A percentile compares a stretch with the other conserved stretches of the same genome.
phyloP scores from a whole-genome alignment of 2,797 vertebrate genomes.

The Gymnoscopelus braueri region DNA sequence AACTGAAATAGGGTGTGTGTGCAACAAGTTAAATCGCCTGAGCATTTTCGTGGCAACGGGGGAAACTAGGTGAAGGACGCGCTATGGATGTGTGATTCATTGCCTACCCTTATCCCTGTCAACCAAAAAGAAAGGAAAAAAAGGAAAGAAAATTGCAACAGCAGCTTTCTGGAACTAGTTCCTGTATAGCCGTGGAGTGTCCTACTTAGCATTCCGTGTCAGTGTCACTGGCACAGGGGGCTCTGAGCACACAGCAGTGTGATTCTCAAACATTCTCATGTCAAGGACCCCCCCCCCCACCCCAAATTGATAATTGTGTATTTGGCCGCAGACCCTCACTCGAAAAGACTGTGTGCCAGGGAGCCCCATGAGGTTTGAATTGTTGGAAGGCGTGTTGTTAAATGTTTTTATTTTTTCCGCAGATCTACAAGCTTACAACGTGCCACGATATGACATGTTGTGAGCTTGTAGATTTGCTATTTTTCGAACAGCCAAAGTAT shows the following conservation, averaged over 20 bases:
- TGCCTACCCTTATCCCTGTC: constrained; percentile 45
- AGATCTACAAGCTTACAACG: too few species aligned
- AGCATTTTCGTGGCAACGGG: constrained; percentile 23
- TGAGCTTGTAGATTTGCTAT: too few species aligned
- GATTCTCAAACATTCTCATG: too few species aligned
- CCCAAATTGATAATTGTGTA: too few species aligned
- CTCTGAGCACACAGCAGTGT: constrained; percentile 7
- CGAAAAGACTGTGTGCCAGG: too few species aligned
- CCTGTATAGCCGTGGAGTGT: constrained; percentile 41
- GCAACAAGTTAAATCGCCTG: constrained; percentile 58
- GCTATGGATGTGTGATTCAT: constrained; percentile 63
- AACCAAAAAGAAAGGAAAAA: constrained; percentile 20
- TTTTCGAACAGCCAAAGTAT: too few species aligned
- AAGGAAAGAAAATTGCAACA: constrained; percentile 23
- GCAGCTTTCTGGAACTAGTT: constrained; percentile 42
- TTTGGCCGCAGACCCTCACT: too few species aligned
- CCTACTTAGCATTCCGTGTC: constrained; percentile 74
- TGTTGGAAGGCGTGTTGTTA: too few species aligned
- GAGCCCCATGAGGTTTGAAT: too few species aligned
- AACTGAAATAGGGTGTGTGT: not conserved
- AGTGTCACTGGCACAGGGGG: constrained; percentile 41
- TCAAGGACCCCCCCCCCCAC: too few species aligned
- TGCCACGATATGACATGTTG: too few species aligned
- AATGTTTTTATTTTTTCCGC: too few species aligned
- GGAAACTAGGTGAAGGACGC: constrained; percentile 70